These are phyloP conservation scores for Drosophila prostipennis DNA, from an alignment of 2,888 invertebrate genomes.

Conservation along the genomic window DNA sequence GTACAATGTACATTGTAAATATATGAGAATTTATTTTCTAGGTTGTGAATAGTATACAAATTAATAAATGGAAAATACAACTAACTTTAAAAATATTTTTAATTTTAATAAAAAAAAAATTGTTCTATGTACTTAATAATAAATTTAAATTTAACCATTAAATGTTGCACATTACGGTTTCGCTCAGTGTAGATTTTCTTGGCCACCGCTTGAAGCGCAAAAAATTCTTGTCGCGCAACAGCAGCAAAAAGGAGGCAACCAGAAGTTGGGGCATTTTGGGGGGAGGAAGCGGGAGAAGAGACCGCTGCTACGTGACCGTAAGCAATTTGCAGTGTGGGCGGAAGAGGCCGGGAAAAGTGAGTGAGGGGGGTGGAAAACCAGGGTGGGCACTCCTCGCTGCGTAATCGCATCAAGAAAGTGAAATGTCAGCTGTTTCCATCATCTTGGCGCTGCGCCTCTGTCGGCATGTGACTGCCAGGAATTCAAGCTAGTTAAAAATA, in stretches of 20 bases:
- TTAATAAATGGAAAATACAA: too few species aligned
- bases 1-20: too few species aligned
- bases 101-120: too few species aligned
- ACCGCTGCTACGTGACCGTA: conserved; percentile 61
- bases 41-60: too few species aligned
- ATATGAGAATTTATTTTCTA: too few species aligned
- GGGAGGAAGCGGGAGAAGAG: conserved; percentile 5
- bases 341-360: conserved; percentile 15
- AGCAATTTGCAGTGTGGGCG: conserved; percentile 58
- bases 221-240: conserved; percentile 60
- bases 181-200: conserved; percentile 23
- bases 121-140: too few species aligned
- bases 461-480: conserved; percentile 51
- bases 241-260: conserved; percentile 28
- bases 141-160: not conserved
- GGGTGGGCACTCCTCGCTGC: conserved; percentile 47
- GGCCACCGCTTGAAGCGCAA: conserved; percentile 40
- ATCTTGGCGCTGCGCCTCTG: conserved; percentile 34
- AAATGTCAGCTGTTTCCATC: conserved; percentile 72
- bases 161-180: not conserved
- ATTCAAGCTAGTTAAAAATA: conserved; percentile 66
- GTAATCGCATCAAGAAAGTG: conserved; percentile 71
- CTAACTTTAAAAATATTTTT: too few species aligned
- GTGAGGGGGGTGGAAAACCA: conserved; percentile 5
- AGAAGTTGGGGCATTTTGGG: not conserved